Base-by-base conservation (phyloP, 35 echinoderm and acorn worm species). In the Apostichopus parvimensis region DNA sequence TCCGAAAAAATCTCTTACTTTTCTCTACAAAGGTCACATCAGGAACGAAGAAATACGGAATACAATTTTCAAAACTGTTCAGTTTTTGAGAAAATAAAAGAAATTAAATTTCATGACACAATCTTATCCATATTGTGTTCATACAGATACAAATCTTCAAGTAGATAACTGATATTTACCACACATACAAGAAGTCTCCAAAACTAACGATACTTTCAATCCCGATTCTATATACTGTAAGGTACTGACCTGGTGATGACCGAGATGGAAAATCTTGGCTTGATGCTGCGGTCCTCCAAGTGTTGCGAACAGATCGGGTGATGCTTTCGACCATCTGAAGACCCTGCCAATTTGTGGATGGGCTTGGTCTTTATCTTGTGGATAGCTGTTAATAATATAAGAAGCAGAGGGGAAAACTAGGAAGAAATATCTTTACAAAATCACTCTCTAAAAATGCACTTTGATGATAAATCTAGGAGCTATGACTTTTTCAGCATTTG, bases 201-300 rank as follows among this genome's bases (percentile, higher is more conserved):
- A 45, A 45, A 45, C 34, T 45, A 45, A 4, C 2, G 4, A 45
- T 45, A 45, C 34, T 45, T 45, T 45, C 1, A 2, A 45, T 45
- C 34, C 34, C 2, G 34, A 45, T 45, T 45, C 34, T 45, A 45
- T 45, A 45, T 45, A 4, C 34, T 45, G 34, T 45, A 45, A 45
- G 0, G 0, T 45, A 45, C 34, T 45, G 34, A 98, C 96, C 94
- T 98, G 96, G 66, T 92, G 92, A 57, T 98, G 96, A 68, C 93
- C 96, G 9, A 95, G 62, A 72, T 98, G 96, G 80, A 94, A 95
- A 8, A 98, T 86, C 89, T 98, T 98, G 54, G 93, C 66, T 34
- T 98, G 86, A 86, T 98, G 93, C 53, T 94, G 88, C 26, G 96
- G 96, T 15, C 94, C 78, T 59, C 96, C 96, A 45, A 93, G 90